Base-by-base conservation (phyloP, 2,113 vertebrate species). In the Tetrax tetrax region DNA sequence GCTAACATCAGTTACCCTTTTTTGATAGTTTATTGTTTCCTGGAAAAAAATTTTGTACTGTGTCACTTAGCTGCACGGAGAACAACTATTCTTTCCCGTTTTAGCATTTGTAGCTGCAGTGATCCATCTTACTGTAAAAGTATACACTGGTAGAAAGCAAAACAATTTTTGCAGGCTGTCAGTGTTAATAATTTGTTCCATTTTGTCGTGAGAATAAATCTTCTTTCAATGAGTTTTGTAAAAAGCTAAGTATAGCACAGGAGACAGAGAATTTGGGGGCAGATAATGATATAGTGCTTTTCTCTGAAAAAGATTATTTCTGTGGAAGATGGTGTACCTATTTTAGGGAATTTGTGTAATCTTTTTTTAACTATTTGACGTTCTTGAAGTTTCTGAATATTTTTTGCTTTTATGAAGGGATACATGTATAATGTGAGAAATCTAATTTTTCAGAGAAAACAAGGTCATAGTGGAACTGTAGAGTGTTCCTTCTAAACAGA, bases 201-300 rank as follows among this genome's bases (percentile, higher is more conserved):
- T 80, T 94, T 89, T 95, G 54, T 83, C 83, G 29, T 48, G 17
- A 74, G 56, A 65, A 43, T 87, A 95, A 87, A 92, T 78, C 60
- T 51, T 48, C 68, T 79, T 85, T 81, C 80, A 43, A 6, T 27
- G 61, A 70, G 38, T 43, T 94, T 57, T 0, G 8, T 60, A 69
- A 48, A 72, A 72, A 81, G 7, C 25, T 57, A 74, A 89, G 37
- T n/a, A 57, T 66, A 87, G 57, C 53, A n/a, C 33, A 70, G 66
- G 64, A 82, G 61, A 47, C 27, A 22, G 53, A 75, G 69, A 66
- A 80, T 76, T 53, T 60, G 24, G 64, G 78, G 53, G 14, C 33
- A 74, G 64, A 74, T 86, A 72, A 81, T n/a, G 38, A 65, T 72
- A 60, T 4, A 54, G 14, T 64, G 33, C 37, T 89, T 89, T 87